phyloP scores from a whole-genome alignment of 2,888 invertebrate species.

The Arge pagana region DNA sequence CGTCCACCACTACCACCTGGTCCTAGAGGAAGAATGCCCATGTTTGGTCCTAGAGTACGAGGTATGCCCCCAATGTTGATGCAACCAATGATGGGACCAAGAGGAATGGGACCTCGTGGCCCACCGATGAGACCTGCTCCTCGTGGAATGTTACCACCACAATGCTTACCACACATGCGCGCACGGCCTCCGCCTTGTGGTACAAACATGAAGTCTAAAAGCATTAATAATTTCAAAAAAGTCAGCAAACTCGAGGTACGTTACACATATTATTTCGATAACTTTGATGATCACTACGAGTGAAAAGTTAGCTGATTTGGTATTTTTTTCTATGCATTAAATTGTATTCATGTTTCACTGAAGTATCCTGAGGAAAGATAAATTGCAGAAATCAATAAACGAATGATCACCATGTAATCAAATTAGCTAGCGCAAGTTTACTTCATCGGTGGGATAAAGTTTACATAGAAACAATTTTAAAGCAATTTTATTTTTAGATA shows the following conservation, averaged over 20 bases:
- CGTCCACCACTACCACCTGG: conserved; percentile 37
- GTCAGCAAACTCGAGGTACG: conserved; percentile 48
- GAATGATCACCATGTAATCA: too few species aligned
- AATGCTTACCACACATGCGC: conserved; percentile 45
- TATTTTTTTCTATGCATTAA: too few species aligned
- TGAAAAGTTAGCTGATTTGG: too few species aligned
- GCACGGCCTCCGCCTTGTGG: conserved; percentile 45
- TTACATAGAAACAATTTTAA: too few species aligned
- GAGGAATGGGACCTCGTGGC: conserved; percentile 34
- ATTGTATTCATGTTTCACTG: too few species aligned
- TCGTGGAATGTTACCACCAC: conserved; percentile 41
- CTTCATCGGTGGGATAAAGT: too few species aligned
- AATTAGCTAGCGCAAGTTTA: too few species aligned
- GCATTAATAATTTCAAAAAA: conserved; percentile 43
- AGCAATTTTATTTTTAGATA: too few species aligned
- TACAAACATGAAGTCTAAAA: conserved; percentile 43
- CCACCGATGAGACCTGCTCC: conserved; percentile 38
- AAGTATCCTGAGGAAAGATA: too few species aligned
- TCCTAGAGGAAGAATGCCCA: conserved; percentile 35
- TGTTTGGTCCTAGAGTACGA: conserved; percentile 38
- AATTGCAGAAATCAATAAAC: too few species aligned
- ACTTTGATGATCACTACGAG: too few species aligned
- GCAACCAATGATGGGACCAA: conserved; percentile 42
- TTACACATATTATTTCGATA: too few species aligned
- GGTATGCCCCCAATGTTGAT: conserved; percentile 40